Evolutionary conservation across 2,797 vertebrate genomes (phyloP).

Genomic region (Arctocebus calabarensis): DNA sequence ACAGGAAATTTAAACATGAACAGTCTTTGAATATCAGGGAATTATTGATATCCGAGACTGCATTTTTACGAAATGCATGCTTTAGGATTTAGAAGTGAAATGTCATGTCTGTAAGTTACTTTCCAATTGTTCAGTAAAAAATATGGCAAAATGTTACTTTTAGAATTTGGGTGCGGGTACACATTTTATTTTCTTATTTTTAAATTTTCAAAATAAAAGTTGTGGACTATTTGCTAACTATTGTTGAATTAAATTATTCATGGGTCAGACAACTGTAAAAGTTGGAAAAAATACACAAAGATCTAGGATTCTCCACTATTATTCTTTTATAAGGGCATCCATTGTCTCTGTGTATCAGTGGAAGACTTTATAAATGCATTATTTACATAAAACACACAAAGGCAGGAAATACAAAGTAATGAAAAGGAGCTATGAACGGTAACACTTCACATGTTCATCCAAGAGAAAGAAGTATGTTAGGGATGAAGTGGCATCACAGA

Average conservation of each 20-base stretch:
- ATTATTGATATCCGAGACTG: background rate
- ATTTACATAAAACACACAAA: constrained; percentile 77
- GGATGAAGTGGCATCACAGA: constrained; percentile 49
- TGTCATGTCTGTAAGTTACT: constrained; percentile 37
- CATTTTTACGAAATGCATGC: constrained; percentile 11
- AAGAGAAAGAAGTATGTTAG: constrained; percentile 25
- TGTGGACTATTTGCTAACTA: constrained; percentile 43
- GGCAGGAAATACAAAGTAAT: constrained; percentile 62
- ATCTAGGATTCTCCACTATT: constrained; percentile 51
- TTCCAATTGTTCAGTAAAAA: constrained; percentile 28
- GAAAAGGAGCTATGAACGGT: background rate
- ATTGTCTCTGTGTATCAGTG: constrained; percentile 45
- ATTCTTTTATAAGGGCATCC: constrained; percentile 55
- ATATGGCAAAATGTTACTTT: constrained; percentile 63
- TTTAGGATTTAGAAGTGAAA: constrained; percentile 30
- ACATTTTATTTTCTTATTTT: constrained; percentile 40
- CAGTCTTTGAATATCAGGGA: background rate
- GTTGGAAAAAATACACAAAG: constrained; percentile 55
- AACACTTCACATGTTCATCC: constrained; percentile 30
- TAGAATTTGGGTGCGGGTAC: constrained; percentile 7
- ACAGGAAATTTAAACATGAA: background rate
- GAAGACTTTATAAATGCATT: constrained; percentile 75
- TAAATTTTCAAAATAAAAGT: constrained; percentile 47
- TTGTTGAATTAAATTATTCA: constrained; percentile 8
- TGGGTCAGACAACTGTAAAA: constrained; percentile 58